Evolutionary conservation across 2,888 invertebrate genomes (phyloP), one percentile per base, ranked within the genome.

Genomic region (Agapetus fuscipes): DNA sequence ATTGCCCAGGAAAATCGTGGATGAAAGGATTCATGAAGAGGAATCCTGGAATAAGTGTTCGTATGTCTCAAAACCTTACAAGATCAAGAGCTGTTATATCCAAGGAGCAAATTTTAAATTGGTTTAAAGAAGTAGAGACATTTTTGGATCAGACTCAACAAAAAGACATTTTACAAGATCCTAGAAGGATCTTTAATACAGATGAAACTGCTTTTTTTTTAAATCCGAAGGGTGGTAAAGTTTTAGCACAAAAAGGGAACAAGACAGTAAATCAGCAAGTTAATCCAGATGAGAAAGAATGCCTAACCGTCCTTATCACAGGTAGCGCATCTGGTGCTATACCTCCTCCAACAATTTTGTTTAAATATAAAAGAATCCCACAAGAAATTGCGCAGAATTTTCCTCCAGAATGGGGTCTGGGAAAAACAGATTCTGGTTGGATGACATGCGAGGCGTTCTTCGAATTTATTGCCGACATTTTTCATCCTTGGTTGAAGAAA

Each of bases 361-460:
- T 30, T 14, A 30, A 30, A 14, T 17, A 37, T 14, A 12, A 11
- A 11, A 24, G 25, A 14, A 30, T 30, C 7, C 30, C 30, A 9
- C 24, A 17, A 5, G 30, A 30, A 3, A 20, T 37, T n/a, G 30
- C 24, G 4, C 11, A 25, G 6, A 50, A 43, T 27, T 49, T 58
- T 30, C 56, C 57, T 34, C 33, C 48, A 44, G 51, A 46, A 10
- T 64, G 60, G 60, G 54, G 54, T 28, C 38, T 59, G 17, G 62
- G 60, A 20, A 54, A 50, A 40, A 56, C 57, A 11, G 58, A 61
- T 15, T 54, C 41, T 34, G 60, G 60, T 5, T 62, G 63, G 60
- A 63, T 63, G 59, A 61, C 55, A 7, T 47, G 52, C 2, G 56
- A 56, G 46, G 53, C 51, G 3, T 62, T 64, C 50, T 60, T 48